Base-by-base conservation (phyloP, 2,888 invertebrate species). In the Cryptocheilus praepositus region DNA sequence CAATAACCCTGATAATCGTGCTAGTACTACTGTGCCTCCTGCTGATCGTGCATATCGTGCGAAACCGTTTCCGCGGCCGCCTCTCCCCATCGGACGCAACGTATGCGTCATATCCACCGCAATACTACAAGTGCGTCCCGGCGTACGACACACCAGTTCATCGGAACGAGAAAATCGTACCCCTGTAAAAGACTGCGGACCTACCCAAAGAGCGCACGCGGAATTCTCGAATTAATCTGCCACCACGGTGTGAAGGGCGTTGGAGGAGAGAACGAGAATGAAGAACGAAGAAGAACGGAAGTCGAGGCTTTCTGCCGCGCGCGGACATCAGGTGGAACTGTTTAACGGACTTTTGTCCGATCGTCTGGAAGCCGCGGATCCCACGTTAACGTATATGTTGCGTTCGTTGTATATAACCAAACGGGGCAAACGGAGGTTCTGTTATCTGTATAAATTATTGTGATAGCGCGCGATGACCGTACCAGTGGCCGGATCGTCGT, bases 81-180 rank as follows among this genome's bases (percentile, higher is more conserved):
- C 73, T 87, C 1, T 81, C 83, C 13, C 83, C 86, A 0, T 79
- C 84, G 44, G 83, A 83, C 25, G 71, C 77, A 2, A 69, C 83
- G 0, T 84, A 80, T 51, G 72, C 82, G 5, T 78, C 81, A 11
- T 84, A 85, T 45, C 85, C 85, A 18, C 82, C 85, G 61, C 87
- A 88, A 73, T 88, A 88, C 74, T 88, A 88, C 81, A 87, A 87
- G 68, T 86, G 85, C 71, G 86, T 88, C 49, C 86, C 87, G 21
- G 84, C 79, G 45, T 87, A 87, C 73, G 87, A 87, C 61, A 81
- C 85, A 4, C 83, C 85, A 62, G 77, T 79, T 53, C 85, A 82
- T 71, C 82, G 81, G 67, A 83, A 79, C 71, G 86, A 85, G 74
- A 86, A 87, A 67, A 78, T 86, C 46, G 82, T 84, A 60, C 84